A percentile compares a stretch with the other conserved stretches of the same genome.
These are phyloP conservation scores for Piscicola geometra DNA, from an alignment of 2,888 invertebrate species.

Conservation along the genomic window DNA sequence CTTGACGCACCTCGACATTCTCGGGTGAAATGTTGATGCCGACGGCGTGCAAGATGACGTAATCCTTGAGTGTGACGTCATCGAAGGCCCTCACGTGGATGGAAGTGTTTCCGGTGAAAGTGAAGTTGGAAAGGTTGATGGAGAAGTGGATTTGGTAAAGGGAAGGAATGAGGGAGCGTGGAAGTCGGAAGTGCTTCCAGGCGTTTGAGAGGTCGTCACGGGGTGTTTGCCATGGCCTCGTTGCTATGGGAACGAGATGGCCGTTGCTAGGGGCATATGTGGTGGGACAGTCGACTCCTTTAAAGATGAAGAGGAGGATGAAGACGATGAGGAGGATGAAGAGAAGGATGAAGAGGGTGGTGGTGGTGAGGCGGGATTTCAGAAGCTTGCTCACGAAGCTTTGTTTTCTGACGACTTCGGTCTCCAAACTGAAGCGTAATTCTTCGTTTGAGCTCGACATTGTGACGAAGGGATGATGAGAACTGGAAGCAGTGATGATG, in stretches of 20 bases:
- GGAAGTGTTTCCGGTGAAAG: slow-evolving; percentile 41
- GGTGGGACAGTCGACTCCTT: not conserved
- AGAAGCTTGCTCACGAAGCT: not conserved
- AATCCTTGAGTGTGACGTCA: slow-evolving; percentile 26
- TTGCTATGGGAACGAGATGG: not conserved
- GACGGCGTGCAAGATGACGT: slow-evolving; percentile 42
- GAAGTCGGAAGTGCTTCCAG: slow-evolving; percentile 43
- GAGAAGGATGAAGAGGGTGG: slow-evolving; percentile 33
- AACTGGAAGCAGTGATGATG: too few relatives aligned
- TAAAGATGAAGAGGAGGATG: slow-evolving; percentile 35
- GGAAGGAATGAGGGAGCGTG: slow-evolving; percentile 40
- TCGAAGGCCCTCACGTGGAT: slow-evolving; percentile 34
- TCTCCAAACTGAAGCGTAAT: not conserved
- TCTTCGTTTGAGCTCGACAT: slow-evolving; percentile 9
- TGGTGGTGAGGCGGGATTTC: not conserved
- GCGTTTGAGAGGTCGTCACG: slow-evolving; percentile 39
- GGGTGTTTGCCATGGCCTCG: not conserved
- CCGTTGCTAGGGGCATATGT: not conserved
- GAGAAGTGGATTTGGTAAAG: slow-evolving; percentile 39
- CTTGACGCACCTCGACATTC: slow-evolving; percentile 25
- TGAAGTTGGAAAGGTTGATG: slow-evolving; percentile 41
- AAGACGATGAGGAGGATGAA: slow-evolving; percentile 35
- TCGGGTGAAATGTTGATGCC: slow-evolving; percentile 34
- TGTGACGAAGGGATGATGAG: too few relatives aligned
- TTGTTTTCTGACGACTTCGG: not conserved